Evolutionary conservation across 1,140 invertebrate genomes (phyloP).

Genomic region (Charaxes varanes): DNA sequence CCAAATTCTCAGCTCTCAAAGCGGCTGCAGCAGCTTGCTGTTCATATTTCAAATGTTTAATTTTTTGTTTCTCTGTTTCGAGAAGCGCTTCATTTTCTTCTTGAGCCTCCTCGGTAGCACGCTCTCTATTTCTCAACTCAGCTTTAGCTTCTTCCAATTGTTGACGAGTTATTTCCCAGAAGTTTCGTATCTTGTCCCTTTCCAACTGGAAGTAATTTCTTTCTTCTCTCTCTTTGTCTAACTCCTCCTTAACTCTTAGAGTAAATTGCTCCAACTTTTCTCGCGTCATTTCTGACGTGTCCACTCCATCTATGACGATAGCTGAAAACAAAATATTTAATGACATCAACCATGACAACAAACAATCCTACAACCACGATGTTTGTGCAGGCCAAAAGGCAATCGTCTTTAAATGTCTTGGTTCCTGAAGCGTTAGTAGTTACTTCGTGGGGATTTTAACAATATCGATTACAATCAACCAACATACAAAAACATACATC

Average conservation of each 20-base stretch:
- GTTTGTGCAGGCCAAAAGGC: too few relatives aligned
- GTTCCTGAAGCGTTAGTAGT: too few relatives aligned
- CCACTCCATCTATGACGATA: slow-evolving; percentile 90
- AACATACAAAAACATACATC: too few relatives aligned
- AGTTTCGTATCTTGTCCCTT: slow-evolving; percentile 93
- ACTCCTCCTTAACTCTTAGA: slow-evolving; percentile 89
- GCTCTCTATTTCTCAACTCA: slow-evolving; percentile 86
- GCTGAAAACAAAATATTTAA: slow-evolving; percentile 46
- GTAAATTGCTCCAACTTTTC: slow-evolving; percentile 95
- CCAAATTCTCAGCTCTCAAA: slow-evolving; percentile 75
- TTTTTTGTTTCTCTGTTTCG: slow-evolving; percentile 93
- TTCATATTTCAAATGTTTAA: slow-evolving; percentile 94
- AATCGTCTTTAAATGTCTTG: too few relatives aligned
- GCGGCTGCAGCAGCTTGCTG: slow-evolving; percentile 89
- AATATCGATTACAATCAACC: too few relatives aligned
- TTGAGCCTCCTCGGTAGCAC: slow-evolving; percentile 89
- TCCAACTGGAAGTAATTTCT: slow-evolving; percentile 96
- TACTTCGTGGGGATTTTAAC: too few relatives aligned
- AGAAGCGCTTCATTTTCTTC: slow-evolving; percentile 91
- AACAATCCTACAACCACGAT: too few relatives aligned
- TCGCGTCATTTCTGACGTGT: slow-evolving; percentile 93
- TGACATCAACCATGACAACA: too few relatives aligned
- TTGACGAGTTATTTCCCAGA: slow-evolving; percentile 91
- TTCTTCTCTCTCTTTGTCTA: slow-evolving; percentile 95
- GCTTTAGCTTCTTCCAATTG: slow-evolving; percentile 89